Conservation (phyloP, 2,113 vertebrate genomes). For the Dipodomys merriami region DNA sequence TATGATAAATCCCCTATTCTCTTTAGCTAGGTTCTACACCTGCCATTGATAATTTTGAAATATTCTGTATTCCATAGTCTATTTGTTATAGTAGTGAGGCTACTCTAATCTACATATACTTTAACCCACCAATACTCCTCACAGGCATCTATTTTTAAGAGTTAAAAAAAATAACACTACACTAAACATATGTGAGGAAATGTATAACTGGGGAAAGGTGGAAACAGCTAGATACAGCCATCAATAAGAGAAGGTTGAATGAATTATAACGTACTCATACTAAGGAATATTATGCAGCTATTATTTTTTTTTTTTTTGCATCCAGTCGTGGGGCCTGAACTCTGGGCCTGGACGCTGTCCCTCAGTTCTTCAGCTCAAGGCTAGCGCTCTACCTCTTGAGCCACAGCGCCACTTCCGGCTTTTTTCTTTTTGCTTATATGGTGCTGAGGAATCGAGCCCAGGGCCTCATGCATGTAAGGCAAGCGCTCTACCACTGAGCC, state of each 20-base stretch:
- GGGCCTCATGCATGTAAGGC: no score
- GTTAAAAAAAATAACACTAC: background rate
- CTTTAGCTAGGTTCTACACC: background rate
- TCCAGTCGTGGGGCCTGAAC: no score
- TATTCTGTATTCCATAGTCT: background rate
- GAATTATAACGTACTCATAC: background rate
- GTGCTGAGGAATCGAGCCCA: no score
- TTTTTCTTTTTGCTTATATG: no score
- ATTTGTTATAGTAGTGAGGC: background rate
- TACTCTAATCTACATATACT: background rate
- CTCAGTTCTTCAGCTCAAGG: no score
- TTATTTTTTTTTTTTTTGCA: no score
- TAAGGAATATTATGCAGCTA: background rate
- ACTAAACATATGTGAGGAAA: background rate
- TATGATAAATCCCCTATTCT: background rate
- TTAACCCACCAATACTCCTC: background rate
- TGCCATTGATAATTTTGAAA: background rate
- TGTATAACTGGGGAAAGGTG: background rate
- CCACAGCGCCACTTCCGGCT: no score
- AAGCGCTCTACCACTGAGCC: no score
- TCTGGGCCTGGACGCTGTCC: no score
- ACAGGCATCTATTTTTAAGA: background rate
- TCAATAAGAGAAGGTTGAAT: background rate
- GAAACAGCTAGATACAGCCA: background rate
- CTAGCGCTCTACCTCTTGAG: no score